Percentiles rank a stretch among this genome's conserved stretches.
These are phyloP conservation scores for Pristionchus arcanus DNA, from an alignment of 2,888 invertebrate genomes.

Conservation along the genomic window DNA sequence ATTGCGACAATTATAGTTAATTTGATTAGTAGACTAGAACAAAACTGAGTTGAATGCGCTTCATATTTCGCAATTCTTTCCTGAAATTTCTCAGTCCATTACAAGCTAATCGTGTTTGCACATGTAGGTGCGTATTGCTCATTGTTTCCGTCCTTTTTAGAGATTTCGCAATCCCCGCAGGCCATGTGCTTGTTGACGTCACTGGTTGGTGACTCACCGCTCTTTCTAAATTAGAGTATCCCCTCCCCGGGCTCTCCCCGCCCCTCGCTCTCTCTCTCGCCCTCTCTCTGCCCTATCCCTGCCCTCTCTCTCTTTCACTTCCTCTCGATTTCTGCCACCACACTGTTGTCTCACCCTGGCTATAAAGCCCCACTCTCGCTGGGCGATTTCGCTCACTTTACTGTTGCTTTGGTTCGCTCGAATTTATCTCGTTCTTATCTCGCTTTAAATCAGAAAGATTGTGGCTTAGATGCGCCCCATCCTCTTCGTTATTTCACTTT, in stretches of 20 bases:
- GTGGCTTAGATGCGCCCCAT: background rate
- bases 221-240: constrained; percentile 28
- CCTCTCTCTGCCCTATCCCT: background rate
- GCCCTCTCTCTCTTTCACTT: background rate
- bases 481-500: background rate
- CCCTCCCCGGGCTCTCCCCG: constrained; percentile 5
- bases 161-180: background rate
- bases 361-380: constrained; percentile 6
- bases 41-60: no score
- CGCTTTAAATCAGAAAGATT: background rate
- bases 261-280: background rate
- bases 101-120: background rate
- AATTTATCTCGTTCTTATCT: background rate
- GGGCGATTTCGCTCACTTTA: background rate
- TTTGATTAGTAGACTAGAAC: no score
- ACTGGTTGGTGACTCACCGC: background rate
- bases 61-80: background rate
- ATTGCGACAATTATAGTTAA: no score
- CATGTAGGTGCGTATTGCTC: background rate
- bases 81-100: background rate
- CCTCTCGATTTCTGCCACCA: background rate
- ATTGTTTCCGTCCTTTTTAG: background rate
- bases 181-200: background rate
- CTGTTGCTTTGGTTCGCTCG: background rate
- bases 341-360: background rate